phyloP scores from a whole-genome alignment of 2,113 vertebrate genomes.

The Proterorhinus semilunaris region DNA sequence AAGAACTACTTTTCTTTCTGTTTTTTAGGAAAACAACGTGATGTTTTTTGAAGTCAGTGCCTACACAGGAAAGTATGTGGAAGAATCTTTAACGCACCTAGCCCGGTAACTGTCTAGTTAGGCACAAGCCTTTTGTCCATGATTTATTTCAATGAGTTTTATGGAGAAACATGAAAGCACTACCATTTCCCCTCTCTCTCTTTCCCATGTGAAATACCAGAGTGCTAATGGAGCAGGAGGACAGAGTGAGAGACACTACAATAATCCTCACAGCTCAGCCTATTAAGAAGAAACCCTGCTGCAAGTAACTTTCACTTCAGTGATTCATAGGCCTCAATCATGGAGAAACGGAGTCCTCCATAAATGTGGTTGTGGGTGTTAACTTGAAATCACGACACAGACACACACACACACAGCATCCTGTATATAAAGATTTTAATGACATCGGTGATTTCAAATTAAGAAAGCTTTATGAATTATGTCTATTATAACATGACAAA shows the following conservation, averaged over 20 bases:
- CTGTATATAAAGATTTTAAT: constrained; percentile 13
- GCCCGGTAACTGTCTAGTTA: constrained; percentile 77
- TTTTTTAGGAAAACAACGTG: constrained; percentile 78
- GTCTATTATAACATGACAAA: not conserved
- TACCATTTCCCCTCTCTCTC: not conserved
- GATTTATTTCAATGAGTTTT: not conserved
- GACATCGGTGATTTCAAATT: constrained; percentile 11
- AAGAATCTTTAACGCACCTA: constrained; percentile 81
- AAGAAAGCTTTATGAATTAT: not conserved
- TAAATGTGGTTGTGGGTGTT: constrained; percentile 14
- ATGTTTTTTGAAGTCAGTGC: constrained; percentile 93
- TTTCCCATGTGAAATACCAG: constrained; percentile 56
- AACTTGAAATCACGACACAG: not conserved
- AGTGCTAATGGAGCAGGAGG: constrained; percentile 87
- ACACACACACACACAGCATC: not conserved
- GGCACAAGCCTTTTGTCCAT: not conserved
- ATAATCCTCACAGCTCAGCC: constrained; percentile 70
- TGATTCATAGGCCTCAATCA: not conserved
- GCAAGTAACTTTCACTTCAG: constrained; percentile 65
- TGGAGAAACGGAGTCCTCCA: not conserved
- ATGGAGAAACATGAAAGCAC: not conserved
- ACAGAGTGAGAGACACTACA: constrained; percentile 81
- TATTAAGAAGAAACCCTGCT: constrained; percentile 84
- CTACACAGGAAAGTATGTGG: constrained; percentile 81
- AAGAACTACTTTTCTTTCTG: constrained; percentile 9